Evolutionary conservation across 1,140 invertebrate species (phyloP).

Genomic region (Drosophila pseudoobscura): DNA sequence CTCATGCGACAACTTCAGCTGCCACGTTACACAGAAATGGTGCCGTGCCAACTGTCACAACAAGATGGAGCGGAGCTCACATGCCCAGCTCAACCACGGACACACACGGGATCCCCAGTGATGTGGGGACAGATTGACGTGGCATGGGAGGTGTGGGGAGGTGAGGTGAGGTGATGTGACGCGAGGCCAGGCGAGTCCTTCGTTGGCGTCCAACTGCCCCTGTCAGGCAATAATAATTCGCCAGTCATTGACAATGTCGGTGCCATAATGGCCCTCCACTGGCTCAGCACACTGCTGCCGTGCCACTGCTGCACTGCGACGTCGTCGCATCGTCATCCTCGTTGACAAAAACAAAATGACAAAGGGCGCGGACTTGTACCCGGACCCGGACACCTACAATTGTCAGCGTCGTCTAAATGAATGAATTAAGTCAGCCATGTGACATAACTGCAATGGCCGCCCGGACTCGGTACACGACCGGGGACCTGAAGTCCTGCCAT

Average conservation of each 20-base stretch:
- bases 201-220: conserved; percentile 61
- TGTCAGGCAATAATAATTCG: conserved; percentile 77
- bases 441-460: conserved; percentile 76
- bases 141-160: conserved; percentile 2
- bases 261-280: conserved; percentile 73
- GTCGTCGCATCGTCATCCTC: conserved; percentile 29
- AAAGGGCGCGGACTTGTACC: conserved; percentile 41
- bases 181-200: conserved; percentile 4
- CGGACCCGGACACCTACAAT: conserved; percentile 64
- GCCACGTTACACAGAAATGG: conserved; percentile 52
- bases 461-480: conserved; percentile 9
- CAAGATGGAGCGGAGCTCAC: conserved; percentile 59
- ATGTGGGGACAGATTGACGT: conserved; percentile 11
- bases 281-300: conserved; percentile 17
- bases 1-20: conserved; percentile 34
- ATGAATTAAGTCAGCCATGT: conserved; percentile 80
- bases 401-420: conserved; percentile 78
- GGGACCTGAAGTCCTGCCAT: not conserved
- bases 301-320: conserved; percentile 64
- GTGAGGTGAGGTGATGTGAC: too few relatives aligned
- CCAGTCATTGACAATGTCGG: conserved; percentile 76
- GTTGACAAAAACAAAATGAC: conserved; percentile 63
- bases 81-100: conserved; percentile 14
- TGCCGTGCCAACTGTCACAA: conserved; percentile 71
- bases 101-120: conserved; percentile 13